A percentile compares a stretch with the other conserved stretches of the same genome.
Conservation (phyloP, 2,113 vertebrate species). For the Cranoglanis bouderius region DNA sequence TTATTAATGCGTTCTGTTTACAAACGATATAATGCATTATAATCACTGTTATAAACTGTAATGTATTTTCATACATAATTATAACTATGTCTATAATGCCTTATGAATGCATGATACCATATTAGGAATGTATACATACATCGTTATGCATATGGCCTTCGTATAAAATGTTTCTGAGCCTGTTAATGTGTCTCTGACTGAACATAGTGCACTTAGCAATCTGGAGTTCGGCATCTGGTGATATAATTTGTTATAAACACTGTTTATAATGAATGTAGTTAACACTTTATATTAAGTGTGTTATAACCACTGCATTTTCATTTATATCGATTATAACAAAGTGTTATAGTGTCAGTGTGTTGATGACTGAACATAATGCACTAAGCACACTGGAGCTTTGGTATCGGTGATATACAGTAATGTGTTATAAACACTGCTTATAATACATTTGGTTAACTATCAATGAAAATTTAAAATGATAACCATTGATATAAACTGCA, state of each 20-base stretch:
- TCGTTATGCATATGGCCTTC: neutral
- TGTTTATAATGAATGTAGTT: neutral
- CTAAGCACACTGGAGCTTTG: neutral
- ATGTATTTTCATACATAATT: neutral
- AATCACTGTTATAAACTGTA: neutral
- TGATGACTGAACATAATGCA: neutral
- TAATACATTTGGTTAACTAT: neutral
- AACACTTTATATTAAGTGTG: neutral
- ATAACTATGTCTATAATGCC: neutral
- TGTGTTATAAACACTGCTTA: neutral
- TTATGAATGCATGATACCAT: neutral
- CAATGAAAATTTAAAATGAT: too few relatives aligned
- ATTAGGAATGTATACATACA: neutral
- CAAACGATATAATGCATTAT: neutral
- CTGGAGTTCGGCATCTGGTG: neutral
- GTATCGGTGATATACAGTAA: too few relatives aligned
- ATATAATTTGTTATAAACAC: neutral
- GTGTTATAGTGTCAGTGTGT: neutral
- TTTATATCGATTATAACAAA: neutral
- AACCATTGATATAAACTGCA: neutral
- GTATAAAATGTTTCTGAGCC: too few relatives aligned
- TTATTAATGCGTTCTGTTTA: neutral
- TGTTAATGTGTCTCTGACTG: too few relatives aligned
- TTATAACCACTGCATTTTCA: neutral
- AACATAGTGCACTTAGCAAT: neutral